Percentiles rank a stretch among this genome's conserved stretches.
These are phyloP conservation scores for Agrenia bidenticulata DNA, from an alignment of 2,888 invertebrate genomes.

Conservation along the genomic window DNA sequence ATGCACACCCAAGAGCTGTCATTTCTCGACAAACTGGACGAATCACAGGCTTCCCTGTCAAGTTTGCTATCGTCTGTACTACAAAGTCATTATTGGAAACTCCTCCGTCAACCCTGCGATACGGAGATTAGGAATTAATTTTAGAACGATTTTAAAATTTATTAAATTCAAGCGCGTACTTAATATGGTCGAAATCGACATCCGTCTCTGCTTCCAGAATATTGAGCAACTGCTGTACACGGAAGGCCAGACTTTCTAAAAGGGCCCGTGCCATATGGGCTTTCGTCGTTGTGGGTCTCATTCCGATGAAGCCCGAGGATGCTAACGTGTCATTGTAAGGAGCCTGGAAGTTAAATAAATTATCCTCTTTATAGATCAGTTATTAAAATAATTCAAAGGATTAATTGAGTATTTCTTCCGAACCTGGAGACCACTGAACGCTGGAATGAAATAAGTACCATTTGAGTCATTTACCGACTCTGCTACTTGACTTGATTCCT, in stretches of 20 bases:
- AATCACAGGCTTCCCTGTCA: conserved; percentile 74
- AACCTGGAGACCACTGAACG: conserved; percentile 85
- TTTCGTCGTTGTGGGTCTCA: conserved; percentile 69
- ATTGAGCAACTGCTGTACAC: conserved; percentile 74
- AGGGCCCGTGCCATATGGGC: conserved; percentile 80
- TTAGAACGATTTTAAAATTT: conserved; percentile 12
- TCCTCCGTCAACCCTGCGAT: conserved; percentile 86
- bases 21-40: conserved; percentile 73
- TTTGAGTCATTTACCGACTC: conserved; percentile 68
- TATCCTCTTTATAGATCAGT: too few relatives aligned
- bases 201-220: conserved; percentile 71
- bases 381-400: conserved; percentile 37
- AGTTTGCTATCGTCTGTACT: conserved; percentile 81
- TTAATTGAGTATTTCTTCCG: too few relatives aligned
- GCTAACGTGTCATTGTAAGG: conserved; percentile 85
- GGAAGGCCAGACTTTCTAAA: conserved; percentile 80
- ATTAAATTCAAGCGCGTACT: conserved; percentile 58
- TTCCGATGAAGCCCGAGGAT: conserved; percentile 78
- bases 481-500: conserved; percentile 69
- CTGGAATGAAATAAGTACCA: conserved; percentile 84
- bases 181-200: conserved; percentile 63
- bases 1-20: conserved; percentile 82
- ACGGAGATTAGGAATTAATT: too few relatives aligned
- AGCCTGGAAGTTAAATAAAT: conserved; percentile 73
- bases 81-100: conserved; percentile 92